A percentile compares a stretch with the other conserved stretches of the same genome.
Evolutionary conservation across 2,797 vertebrate species (phyloP).

Genomic region (Periophthalmus magnuspinnatus): DNA sequence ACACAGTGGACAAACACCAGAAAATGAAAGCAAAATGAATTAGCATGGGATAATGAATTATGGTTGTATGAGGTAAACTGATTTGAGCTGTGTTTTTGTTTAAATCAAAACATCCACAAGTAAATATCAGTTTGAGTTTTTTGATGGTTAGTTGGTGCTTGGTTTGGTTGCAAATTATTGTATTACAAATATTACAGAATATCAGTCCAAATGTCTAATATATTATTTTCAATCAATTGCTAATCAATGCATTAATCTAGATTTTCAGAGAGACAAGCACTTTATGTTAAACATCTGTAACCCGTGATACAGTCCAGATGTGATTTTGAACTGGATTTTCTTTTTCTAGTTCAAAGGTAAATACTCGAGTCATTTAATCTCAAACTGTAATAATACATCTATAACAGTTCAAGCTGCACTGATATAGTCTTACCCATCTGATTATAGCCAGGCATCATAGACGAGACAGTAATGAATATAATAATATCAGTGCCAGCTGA

Average conservation of each 20-base stretch:
- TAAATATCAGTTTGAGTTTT: neutral
- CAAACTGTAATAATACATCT: no score
- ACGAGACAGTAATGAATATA: no score
- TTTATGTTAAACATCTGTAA: neutral
- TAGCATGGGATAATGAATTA: conserved; percentile 11
- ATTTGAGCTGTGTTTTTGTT: neutral
- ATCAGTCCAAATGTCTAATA: neutral
- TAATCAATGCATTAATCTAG: neutral
- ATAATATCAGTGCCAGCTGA: no score
- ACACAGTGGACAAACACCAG: conserved; percentile 35
- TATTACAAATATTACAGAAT: neutral
- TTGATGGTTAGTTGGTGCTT: neutral
- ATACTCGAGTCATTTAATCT: no score
- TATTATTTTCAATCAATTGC: neutral
- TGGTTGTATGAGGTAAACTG: neutral
- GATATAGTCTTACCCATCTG: no score
- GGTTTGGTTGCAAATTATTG: neutral
- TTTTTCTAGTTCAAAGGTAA: no score
- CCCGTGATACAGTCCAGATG: no score
- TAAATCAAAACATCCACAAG: neutral
- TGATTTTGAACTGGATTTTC: no score
- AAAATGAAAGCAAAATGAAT: conserved; percentile 31
- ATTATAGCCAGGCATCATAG: no score
- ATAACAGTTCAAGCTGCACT: no score
- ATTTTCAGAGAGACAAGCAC: neutral